phyloP scores from a whole-genome alignment of 2,888 invertebrate species.

The Eupithecia insigniata region DNA sequence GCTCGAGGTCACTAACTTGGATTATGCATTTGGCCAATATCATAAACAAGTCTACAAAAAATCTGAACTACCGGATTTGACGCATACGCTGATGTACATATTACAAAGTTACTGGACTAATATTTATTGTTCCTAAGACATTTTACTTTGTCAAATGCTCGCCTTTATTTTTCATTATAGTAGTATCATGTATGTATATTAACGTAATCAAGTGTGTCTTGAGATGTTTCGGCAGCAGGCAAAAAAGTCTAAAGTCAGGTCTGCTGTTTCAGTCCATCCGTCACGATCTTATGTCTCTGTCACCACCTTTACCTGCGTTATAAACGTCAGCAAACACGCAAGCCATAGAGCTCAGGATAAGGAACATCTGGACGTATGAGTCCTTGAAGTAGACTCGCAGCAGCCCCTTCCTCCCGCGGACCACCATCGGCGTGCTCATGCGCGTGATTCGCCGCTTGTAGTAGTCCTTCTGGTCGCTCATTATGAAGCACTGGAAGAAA shows the following conservation, averaged over 20 bases:
- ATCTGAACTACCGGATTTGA: too few species aligned
- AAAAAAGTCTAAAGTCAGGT: neutral
- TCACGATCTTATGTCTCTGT: neutral
- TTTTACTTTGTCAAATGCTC: too few species aligned
- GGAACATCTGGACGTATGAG: constrained; percentile 54
- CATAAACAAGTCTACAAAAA: too few species aligned
- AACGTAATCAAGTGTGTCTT: too few species aligned
- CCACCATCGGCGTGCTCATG: constrained; percentile 25
- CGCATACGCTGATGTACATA: too few species aligned
- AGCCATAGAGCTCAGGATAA: constrained; percentile 57
- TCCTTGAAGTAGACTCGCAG: constrained; percentile 54
- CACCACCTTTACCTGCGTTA: constrained; percentile 56
- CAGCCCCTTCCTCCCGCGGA: constrained; percentile 41
- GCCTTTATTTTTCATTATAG: too few species aligned
- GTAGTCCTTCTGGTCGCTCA: constrained; percentile 46
- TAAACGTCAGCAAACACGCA: constrained; percentile 66
- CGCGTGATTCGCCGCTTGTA: constrained; percentile 33
- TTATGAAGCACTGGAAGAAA: constrained; percentile 56
- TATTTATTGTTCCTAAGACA: too few species aligned
- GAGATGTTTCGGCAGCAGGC: too few species aligned
- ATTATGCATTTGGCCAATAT: too few species aligned
- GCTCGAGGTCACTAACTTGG: too few species aligned
- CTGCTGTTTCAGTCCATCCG: neutral
- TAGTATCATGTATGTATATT: too few species aligned
- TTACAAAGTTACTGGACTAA: too few species aligned